A percentile compares a stretch with the other conserved stretches of the same genome.
Conservation (phyloP, 2,888 invertebrate genomes). For the Melanargia galathea region DNA sequence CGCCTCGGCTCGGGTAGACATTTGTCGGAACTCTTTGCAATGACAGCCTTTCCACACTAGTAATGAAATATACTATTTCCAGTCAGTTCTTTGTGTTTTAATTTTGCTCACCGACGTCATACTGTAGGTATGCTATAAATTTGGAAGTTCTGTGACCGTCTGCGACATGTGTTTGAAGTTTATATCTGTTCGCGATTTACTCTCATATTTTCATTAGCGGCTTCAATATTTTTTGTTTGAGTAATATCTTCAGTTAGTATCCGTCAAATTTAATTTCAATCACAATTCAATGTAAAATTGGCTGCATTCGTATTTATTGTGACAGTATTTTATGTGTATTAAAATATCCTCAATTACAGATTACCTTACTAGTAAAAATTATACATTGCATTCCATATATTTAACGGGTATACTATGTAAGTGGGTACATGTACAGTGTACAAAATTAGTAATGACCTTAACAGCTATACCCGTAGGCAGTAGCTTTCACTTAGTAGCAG, state of each 20-base stretch:
- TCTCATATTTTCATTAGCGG: conserved; percentile 10
- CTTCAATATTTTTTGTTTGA: conserved; percentile 6
- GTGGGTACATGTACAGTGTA: too few relatives aligned
- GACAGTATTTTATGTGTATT: background rate
- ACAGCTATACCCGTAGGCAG: too few relatives aligned
- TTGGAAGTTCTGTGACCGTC: conserved; percentile 20
- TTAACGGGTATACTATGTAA: too few relatives aligned
- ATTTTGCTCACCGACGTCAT: conserved; percentile 34
- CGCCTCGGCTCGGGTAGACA: too few relatives aligned
- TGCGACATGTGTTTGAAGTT: conserved; percentile 29
- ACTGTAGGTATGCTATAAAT: conserved; percentile 28
- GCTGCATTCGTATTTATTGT: background rate
- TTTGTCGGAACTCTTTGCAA: too few relatives aligned
- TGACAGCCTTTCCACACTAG: too few relatives aligned
- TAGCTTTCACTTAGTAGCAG: too few relatives aligned
- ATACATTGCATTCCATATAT: too few relatives aligned
- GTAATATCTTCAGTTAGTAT: background rate
- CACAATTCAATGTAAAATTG: background rate
- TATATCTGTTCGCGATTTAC: conserved; percentile 10
- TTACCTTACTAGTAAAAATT: too few relatives aligned
- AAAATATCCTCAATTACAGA: too few relatives aligned
- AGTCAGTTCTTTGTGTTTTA: background rate
- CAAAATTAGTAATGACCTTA: too few relatives aligned
- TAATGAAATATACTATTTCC: background rate
- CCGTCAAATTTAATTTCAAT: background rate